phyloP scores from a whole-genome alignment of 2,888 invertebrate genomes.

The Endotricha flammealis region DNA sequence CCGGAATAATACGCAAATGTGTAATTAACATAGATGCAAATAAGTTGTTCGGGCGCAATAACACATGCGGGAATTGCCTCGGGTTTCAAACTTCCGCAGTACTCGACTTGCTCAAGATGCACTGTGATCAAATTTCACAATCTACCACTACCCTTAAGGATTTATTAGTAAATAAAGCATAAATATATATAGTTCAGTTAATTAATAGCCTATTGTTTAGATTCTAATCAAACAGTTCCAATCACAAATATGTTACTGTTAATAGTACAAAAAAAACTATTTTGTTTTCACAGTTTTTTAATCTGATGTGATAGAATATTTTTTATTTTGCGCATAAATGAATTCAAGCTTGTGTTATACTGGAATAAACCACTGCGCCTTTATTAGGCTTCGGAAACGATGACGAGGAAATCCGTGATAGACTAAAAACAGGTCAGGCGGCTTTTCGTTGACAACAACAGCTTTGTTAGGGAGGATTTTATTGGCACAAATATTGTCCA shows the following conservation, averaged over 20 bases:
- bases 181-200: too few relatives aligned
- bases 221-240: too few relatives aligned
- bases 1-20: conserved; percentile 12
- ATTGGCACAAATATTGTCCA: conserved; percentile 75
- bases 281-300: too few relatives aligned
- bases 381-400: conserved; percentile 37
- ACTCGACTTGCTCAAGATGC: conserved; percentile 22
- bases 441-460: conserved; percentile 71
- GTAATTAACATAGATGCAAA: conserved; percentile 53
- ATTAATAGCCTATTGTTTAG: too few relatives aligned
- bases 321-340: neutral
- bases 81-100: conserved; percentile 25
- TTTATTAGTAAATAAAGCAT: too few relatives aligned
- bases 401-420: conserved; percentile 48
- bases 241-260: too few relatives aligned
- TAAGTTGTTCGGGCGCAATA: conserved; percentile 40
- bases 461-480: conserved; percentile 71
- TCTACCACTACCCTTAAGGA: too few relatives aligned
- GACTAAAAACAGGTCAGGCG: conserved; percentile 65
- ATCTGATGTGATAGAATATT: too few relatives aligned
- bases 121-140: neutral
- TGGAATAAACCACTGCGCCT: conserved; percentile 11
- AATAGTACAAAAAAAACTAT: too few relatives aligned
- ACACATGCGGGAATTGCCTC: conserved; percentile 35
- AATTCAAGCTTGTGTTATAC: neutral